Evolutionary conservation across 2,888 invertebrate species (phyloP).

Genomic region (Schizotus pectinicornis): DNA sequence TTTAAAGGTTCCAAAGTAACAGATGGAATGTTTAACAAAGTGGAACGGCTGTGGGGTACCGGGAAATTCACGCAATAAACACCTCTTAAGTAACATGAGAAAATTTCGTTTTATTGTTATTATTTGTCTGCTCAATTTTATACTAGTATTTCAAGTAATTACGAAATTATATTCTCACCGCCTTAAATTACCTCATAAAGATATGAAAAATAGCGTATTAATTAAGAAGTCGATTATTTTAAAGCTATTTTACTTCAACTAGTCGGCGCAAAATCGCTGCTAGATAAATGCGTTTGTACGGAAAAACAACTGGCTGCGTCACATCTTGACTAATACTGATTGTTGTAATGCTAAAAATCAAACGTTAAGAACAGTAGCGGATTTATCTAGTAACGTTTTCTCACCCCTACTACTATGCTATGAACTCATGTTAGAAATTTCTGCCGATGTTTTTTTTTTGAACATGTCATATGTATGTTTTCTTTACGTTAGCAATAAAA

Average conservation of each 20-base stretch:
- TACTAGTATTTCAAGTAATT: conserved; percentile 22
- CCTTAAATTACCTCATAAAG: conserved; percentile 28
- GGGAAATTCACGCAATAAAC: background rate
- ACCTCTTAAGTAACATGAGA: conserved; percentile 4
- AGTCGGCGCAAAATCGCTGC: background rate
- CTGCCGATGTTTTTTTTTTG: conserved; percentile 19
- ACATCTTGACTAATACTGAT: background rate
- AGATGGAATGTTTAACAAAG: conserved; percentile 9
- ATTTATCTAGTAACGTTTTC: too few relatives aligned
- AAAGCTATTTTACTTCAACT: conserved; percentile 30
- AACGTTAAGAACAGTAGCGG: too few relatives aligned
- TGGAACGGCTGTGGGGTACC: conserved; percentile 1
- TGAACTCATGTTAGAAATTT: conserved; percentile 23
- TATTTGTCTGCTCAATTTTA: conserved; percentile 33
- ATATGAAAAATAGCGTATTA: conserved; percentile 39
- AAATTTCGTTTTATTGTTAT: conserved; percentile 27
- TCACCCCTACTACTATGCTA: too few relatives aligned
- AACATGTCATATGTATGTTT: conserved; percentile 16
- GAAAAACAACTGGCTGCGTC: background rate
- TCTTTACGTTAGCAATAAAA: conserved; percentile 12
- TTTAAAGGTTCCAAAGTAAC: conserved; percentile 31
- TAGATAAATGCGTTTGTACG: background rate
- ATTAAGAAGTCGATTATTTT: conserved; percentile 29
- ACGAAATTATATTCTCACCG: conserved; percentile 10
- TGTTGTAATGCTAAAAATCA: conserved; percentile 3